phyloP scores from a whole-genome alignment of 2,113 vertebrate species.

The Lonchura striata region DNA sequence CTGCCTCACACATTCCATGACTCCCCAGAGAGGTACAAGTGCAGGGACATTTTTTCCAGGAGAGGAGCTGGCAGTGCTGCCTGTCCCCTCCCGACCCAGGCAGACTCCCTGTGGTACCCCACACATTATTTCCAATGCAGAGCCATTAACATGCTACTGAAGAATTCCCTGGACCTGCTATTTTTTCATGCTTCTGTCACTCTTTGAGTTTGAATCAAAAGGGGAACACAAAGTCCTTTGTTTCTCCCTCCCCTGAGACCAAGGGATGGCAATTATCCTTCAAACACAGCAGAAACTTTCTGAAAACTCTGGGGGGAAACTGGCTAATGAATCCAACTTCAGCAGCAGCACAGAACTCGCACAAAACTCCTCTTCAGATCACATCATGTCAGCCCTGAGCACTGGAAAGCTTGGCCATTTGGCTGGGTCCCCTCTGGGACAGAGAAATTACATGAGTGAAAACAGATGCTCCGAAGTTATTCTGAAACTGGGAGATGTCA shows the following conservation, averaged over 20 bases:
- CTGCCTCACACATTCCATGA: background rate
- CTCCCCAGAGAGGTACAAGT: background rate
- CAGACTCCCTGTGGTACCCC: background rate
- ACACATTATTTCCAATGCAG: background rate
- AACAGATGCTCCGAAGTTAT: slow-evolving; percentile 12
- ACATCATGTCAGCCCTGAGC: background rate
- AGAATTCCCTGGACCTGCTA: background rate
- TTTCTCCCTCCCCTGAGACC: background rate
- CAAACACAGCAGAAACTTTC: slow-evolving; percentile 6
- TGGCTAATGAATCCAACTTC: background rate
- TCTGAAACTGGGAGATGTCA: background rate
- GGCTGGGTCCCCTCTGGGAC: background rate
- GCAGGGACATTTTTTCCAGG: background rate
- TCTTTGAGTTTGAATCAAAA: slow-evolving; percentile 3
- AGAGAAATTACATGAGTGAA: background rate
- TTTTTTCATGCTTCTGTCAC: background rate
- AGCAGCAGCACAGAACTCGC: background rate
- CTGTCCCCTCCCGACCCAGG: background rate
- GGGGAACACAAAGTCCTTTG: background rate
- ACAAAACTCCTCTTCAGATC: background rate
- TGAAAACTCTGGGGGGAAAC: background rate
- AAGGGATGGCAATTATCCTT: slow-evolving; percentile 2
- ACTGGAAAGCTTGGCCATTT: background rate
- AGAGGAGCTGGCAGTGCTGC: background rate
- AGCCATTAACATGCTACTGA: background rate